A percentile compares a stretch with the other conserved stretches of the same genome.
phyloP scores from a whole-genome alignment of 2,797 vertebrate species.

The Macrochelys suwanniensis region DNA sequence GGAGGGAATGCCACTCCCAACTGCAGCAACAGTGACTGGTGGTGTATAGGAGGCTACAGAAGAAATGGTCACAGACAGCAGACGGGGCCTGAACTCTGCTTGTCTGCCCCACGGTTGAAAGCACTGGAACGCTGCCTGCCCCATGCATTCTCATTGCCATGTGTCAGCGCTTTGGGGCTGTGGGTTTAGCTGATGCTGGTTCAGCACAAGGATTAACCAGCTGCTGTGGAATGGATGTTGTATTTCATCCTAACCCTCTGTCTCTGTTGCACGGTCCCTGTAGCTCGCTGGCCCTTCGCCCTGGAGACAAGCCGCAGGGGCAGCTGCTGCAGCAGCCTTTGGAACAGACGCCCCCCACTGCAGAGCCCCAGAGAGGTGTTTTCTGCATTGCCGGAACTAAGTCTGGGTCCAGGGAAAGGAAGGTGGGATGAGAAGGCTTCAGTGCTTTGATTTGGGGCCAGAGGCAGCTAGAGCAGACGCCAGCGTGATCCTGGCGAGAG shows the following conservation, averaged over 20 bases:
- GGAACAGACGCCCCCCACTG: background rate
- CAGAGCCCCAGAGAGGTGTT: background rate
- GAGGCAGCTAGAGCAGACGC: background rate
- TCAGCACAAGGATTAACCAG: background rate
- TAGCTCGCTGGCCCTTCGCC: background rate
- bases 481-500: background rate
- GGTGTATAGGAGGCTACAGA: background rate
- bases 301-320: no score
- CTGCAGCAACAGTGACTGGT: background rate
- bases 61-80: background rate
- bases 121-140: background rate
- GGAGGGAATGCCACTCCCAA: no score
- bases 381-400: background rate
- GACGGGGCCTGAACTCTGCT: background rate
- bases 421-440: background rate
- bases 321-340: background rate
- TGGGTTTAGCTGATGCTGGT: background rate
- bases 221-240: background rate
- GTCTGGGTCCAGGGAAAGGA: background rate
- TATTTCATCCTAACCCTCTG: background rate
- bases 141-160: background rate
- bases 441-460: background rate
- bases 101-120: background rate
- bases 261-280: background rate
- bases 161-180: background rate